Evolutionary conservation across 2,888 invertebrate species (phyloP).

Genomic region (Drosophila meridiana): DNA sequence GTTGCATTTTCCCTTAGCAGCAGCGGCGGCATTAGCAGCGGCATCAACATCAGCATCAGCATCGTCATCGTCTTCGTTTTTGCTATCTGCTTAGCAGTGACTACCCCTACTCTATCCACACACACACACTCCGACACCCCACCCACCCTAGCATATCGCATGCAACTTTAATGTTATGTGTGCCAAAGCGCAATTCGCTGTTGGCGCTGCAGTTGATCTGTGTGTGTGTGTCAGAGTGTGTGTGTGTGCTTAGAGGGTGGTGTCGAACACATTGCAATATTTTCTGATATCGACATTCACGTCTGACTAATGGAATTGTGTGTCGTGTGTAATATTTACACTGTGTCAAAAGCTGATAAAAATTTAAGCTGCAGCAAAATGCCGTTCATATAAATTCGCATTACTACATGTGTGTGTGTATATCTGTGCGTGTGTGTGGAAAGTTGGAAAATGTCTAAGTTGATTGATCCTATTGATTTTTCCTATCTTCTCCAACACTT

Average conservation of each 20-base stretch:
- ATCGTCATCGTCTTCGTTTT: slow-evolving; percentile 10
- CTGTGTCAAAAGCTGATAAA: slow-evolving; percentile 82
- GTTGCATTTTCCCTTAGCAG: slow-evolving; percentile 60
- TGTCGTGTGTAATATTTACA: slow-evolving; percentile 80
- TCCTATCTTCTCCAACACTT: slow-evolving; percentile 37
- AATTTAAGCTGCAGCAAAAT: slow-evolving; percentile 74
- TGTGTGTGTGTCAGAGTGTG: background rate
- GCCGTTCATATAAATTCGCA: slow-evolving; percentile 60
- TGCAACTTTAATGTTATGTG: slow-evolving; percentile 80
- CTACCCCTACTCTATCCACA: slow-evolving; percentile 2
- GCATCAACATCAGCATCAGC: slow-evolving; percentile 6
- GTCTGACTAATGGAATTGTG: slow-evolving; percentile 79
- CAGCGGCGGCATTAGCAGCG: slow-evolving; percentile 13
- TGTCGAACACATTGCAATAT: slow-evolving; percentile 57
- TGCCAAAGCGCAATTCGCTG: slow-evolving; percentile 58
- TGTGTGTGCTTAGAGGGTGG: slow-evolving; percentile 4
- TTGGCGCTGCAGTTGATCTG: slow-evolving; percentile 30
- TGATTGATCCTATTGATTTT: slow-evolving; percentile 79
- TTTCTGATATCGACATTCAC: slow-evolving; percentile 70
- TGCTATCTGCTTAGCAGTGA: slow-evolving; percentile 45
- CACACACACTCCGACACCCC: background rate
- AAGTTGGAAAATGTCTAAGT: slow-evolving; percentile 44
- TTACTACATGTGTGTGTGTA: slow-evolving; percentile 16
- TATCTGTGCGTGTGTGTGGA: slow-evolving; percentile 8
- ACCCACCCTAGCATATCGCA: background rate